Conservation (phyloP, 2,888 invertebrate species). For the Taphrorychus bicolor region DNA sequence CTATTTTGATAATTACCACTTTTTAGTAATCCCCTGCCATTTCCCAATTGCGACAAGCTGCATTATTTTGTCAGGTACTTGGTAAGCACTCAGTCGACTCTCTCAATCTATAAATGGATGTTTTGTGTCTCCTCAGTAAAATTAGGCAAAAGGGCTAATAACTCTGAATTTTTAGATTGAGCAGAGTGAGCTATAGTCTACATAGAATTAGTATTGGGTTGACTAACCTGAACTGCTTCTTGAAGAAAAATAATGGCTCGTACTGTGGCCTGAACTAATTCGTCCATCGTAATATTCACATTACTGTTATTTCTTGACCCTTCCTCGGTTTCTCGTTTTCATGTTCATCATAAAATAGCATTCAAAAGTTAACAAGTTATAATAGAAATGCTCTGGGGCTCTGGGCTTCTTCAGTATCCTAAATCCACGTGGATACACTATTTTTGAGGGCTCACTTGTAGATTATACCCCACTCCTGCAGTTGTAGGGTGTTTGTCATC, state of each 20-base stretch:
- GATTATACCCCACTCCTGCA: too few species aligned
- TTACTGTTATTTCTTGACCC: too few species aligned
- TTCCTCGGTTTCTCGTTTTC: too few species aligned
- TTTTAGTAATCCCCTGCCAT: constrained; percentile 1
- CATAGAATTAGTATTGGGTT: background rate
- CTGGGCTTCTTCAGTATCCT: too few species aligned
- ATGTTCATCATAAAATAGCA: too few species aligned
- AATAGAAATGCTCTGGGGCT: too few species aligned
- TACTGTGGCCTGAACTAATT: background rate
- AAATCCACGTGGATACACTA: too few species aligned
- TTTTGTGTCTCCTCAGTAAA: constrained; percentile 18
- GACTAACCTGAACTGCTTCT: background rate
- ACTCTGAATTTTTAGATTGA: background rate
- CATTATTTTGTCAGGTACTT: constrained; percentile 32
- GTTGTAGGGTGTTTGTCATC: too few species aligned
- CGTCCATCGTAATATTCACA: background rate
- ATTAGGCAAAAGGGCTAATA: constrained; percentile 22
- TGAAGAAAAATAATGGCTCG: background rate
- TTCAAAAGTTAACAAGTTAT: too few species aligned
- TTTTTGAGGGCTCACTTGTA: too few species aligned
- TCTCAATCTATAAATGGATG: constrained; percentile 19
- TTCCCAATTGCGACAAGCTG: constrained; percentile 33
- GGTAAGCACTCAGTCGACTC: constrained; percentile 24
- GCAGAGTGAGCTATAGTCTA: background rate
- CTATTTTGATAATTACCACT: constrained; percentile 17